Conservation (phyloP, 2,113 vertebrate species). For the Nycticebus coucang region DNA sequence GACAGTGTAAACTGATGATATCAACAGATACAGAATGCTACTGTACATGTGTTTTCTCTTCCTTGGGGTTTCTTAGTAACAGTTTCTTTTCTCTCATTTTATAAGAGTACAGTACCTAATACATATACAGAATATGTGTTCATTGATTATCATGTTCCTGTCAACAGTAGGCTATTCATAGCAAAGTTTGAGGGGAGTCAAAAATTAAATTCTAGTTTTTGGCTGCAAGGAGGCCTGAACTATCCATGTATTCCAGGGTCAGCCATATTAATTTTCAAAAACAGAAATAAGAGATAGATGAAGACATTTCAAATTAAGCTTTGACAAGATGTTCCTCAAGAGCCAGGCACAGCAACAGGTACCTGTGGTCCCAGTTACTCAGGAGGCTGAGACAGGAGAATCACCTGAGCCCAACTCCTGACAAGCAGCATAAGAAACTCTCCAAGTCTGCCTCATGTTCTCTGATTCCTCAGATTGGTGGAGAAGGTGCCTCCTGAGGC, state of each 20-base stretch:
- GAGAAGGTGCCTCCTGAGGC: background rate
- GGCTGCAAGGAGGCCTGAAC: background rate
- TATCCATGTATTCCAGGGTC: background rate
- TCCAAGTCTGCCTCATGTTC: fast-evolving
- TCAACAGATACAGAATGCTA: background rate
- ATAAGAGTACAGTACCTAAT: background rate
- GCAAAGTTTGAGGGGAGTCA: background rate
- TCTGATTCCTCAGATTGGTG: background rate
- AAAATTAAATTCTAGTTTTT: background rate
- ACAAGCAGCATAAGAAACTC: fast-evolving
- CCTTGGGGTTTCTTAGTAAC: background rate
- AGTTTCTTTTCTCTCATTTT: background rate
- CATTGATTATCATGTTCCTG: background rate
- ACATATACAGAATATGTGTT: background rate
- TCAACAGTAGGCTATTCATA: background rate
- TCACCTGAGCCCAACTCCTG: background rate
- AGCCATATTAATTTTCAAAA: background rate
- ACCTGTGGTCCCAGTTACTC: background rate
- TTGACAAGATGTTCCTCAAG: background rate
- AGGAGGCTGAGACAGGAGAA: background rate
- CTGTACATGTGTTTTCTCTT: background rate
- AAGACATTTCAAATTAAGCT: background rate
- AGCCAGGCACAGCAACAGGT: background rate
- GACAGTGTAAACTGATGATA: background rate
- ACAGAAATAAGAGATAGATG: background rate